Percentiles rank a stretch among this genome's conserved stretches.
Conservation (phyloP, 2,113 vertebrate species). For the Otolemur garnettii region DNA sequence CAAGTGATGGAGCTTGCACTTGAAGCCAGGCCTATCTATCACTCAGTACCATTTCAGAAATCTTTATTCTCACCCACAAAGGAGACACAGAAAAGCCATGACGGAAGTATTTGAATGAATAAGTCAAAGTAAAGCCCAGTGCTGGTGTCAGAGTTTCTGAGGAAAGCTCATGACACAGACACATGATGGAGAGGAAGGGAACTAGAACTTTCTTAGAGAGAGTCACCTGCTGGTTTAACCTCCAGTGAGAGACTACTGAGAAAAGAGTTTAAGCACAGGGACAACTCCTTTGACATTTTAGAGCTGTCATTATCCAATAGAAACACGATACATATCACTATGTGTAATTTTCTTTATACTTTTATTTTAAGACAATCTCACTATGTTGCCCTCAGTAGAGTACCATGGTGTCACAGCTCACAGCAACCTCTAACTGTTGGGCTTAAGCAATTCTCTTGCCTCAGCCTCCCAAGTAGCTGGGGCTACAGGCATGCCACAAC, state of each 20-base stretch:
- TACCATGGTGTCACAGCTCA: too few species aligned
- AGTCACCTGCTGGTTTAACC: background rate
- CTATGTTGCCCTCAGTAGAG: too few species aligned
- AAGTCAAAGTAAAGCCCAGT: background rate
- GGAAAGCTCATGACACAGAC: background rate
- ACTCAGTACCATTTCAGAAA: constrained; percentile 37
- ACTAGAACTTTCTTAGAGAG: background rate
- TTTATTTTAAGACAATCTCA: too few species aligned
- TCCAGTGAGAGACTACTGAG: background rate
- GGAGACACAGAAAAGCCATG: background rate
- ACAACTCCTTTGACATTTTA: background rate
- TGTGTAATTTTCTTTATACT: too few species aligned
- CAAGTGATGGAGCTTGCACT: background rate
- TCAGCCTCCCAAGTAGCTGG: too few species aligned
- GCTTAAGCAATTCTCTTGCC: too few species aligned
- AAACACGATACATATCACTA: background rate
- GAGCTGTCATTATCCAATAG: background rate
- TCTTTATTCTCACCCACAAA: constrained; percentile 6
- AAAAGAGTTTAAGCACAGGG: background rate
- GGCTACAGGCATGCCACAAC: too few species aligned
- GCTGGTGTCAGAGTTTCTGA: background rate
- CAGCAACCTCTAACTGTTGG: too few species aligned
- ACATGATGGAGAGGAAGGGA: background rate
- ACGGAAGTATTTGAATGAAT: background rate
- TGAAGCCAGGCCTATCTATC: background rate